These are phyloP conservation scores for Sipha maydis DNA, from an alignment of 2,888 invertebrate genomes.

Conservation along the genomic window DNA sequence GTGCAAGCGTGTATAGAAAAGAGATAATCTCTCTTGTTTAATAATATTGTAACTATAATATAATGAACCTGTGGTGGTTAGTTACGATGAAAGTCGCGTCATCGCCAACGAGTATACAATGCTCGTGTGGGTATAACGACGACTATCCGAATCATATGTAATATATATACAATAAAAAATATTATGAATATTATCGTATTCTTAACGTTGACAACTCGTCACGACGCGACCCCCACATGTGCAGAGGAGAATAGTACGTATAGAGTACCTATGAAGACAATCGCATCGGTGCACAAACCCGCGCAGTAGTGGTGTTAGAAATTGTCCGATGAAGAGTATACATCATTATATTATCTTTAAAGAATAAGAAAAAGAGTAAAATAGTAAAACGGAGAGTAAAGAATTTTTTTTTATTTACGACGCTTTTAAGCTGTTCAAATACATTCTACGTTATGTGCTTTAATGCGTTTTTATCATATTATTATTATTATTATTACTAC, in stretches of 20 bases:
- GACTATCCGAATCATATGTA: not conserved
- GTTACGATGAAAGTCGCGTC: conserved; percentile 14
- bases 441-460: conserved; percentile 32
- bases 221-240: not conserved
- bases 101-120: not conserved
- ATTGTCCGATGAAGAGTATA: not conserved
- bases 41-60: not conserved
- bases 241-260: not conserved
- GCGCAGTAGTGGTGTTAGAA: not conserved
- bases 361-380: not conserved
- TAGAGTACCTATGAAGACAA: not conserved
- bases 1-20: not conserved
- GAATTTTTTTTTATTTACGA: conserved; percentile 29
- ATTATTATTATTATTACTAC: not conserved
- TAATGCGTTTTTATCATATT: conserved; percentile 52
- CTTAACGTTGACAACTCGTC: conserved; percentile 22
- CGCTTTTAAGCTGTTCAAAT: conserved; percentile 54
- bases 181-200: conserved; percentile 5
- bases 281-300: not conserved
- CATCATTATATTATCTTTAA: too few relatives aligned
- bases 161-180: not conserved
- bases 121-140: not conserved
- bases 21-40: not conserved
- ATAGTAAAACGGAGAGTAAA: conserved; percentile 21
- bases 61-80: not conserved